Conservation (phyloP, 1,140 invertebrate species). For the Drosophila truncata region DNA sequence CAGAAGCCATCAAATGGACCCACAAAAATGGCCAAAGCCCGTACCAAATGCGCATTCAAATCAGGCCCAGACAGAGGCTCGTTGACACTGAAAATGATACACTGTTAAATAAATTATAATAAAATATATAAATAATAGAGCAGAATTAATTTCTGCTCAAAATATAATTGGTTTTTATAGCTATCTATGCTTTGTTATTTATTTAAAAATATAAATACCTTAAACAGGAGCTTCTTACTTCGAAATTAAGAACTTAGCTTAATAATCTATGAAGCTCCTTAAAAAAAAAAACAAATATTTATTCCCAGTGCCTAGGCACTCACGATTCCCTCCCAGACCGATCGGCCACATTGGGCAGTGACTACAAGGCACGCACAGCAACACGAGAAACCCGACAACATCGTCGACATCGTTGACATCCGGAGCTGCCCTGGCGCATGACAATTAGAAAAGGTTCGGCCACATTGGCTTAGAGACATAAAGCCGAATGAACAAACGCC, state of each 20-base stretch:
- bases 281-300: not conserved
- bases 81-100: conserved; percentile 45
- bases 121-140: too few species aligned
- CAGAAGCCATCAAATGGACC: conserved; percentile 65
- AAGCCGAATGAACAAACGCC: conserved; percentile 7
- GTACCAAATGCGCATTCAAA: conserved; percentile 76
- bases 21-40: conserved; percentile 58
- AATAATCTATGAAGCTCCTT: not conserved
- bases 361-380: conserved; percentile 68
- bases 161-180: not conserved
- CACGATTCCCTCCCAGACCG: conserved; percentile 28
- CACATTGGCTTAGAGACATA: conserved; percentile 20
- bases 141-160: too few species aligned
- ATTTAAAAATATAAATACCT: not conserved
- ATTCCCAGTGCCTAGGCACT: not conserved
- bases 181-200: not conserved
- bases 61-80: conserved; percentile 45
- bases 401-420: conserved; percentile 65
- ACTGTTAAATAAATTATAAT: not conserved
- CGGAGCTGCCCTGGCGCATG: conserved; percentile 68
- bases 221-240: not conserved
- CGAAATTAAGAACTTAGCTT: not conserved
- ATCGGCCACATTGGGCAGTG: conserved; percentile 20
- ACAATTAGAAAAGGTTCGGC: conserved; percentile 73
- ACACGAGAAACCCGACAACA: conserved; percentile 27